Evolutionary conservation across 2,797 vertebrate genomes (phyloP).

Genomic region (Lophius americanus): DNA sequence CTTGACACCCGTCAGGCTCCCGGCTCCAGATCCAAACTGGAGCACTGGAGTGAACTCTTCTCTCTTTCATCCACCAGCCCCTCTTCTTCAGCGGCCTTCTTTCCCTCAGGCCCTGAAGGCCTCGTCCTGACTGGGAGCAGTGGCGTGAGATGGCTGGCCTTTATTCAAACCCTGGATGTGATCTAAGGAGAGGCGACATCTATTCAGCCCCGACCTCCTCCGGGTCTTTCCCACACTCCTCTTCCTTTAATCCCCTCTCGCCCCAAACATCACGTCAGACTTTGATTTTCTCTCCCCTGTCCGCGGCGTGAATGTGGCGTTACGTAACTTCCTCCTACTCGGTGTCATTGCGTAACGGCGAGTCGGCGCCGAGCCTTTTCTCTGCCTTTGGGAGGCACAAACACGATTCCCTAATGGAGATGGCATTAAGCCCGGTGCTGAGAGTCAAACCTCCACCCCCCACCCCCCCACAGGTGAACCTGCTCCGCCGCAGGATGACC

Average conservation of each 20-base stretch:
- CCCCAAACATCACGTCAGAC: conserved; percentile 55
- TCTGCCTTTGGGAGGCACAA: conserved; percentile 61
- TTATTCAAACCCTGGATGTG: conserved; percentile 69
- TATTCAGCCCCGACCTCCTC: conserved; percentile 64
- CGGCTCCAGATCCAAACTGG: conserved; percentile 29
- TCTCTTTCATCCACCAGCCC: no score
- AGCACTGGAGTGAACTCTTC: conserved; percentile 10
- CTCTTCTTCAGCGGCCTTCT: background rate
- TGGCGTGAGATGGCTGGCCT: conserved; percentile 44
- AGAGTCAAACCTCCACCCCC: conserved; percentile 23
- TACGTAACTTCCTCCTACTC: conserved; percentile 78
- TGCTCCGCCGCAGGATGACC: conserved; percentile 20
- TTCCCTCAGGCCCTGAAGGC: conserved; percentile 47
- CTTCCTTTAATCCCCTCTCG: conserved; percentile 21
- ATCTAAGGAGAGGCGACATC: conserved; percentile 73
- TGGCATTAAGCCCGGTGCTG: conserved; percentile 48
- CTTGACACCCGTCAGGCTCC: background rate
- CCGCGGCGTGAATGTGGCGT: conserved; percentile 63
- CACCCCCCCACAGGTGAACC: conserved; percentile 54
- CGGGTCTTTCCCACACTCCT: conserved; percentile 67
- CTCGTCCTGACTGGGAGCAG: conserved; percentile 28
- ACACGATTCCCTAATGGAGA: conserved; percentile 71
- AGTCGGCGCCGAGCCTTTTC: conserved; percentile 26
- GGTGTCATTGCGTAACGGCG: conserved; percentile 64
- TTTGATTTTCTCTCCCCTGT: conserved; percentile 21